Conservation (phyloP, 2,888 invertebrate species). For the Boloria euphrosyne region DNA sequence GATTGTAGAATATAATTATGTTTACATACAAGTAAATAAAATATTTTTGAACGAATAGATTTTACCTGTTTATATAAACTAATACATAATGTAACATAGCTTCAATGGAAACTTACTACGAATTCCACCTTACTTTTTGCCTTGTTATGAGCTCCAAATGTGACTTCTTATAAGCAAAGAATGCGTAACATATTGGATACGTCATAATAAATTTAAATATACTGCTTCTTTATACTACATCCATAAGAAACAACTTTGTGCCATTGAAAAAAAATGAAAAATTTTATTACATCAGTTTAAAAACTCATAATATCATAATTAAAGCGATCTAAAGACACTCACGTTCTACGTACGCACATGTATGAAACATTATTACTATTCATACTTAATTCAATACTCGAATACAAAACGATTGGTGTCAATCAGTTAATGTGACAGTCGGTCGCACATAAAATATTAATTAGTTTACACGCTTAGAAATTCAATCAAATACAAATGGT, state of each 20-base stretch:
- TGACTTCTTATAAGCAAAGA: conserved; percentile 30
- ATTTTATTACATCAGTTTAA: not conserved
- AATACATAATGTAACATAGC: not conserved
- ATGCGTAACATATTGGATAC: conserved; percentile 25
- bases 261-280: not conserved
- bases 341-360: not conserved
- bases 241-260: not conserved
- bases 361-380: conserved; percentile 10
- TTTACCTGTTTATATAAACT: not conserved
- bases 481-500: conserved; percentile 33
- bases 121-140: conserved; percentile 29
- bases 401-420: conserved; percentile 35
- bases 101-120: conserved; percentile 28
- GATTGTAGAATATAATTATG: conserved; percentile 7
- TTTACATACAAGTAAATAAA: not conserved
- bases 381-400: conserved; percentile 32
- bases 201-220: conserved; percentile 9
- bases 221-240: not conserved
- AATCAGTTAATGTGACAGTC: conserved; percentile 37
- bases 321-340: not conserved
- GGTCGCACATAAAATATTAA: conserved; percentile 39
- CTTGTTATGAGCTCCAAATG: conserved; percentile 29
- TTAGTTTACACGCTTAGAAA: conserved; percentile 34
- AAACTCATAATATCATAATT: not conserved
- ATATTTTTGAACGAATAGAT: not conserved